phyloP scores from a whole-genome alignment of 2,113 vertebrate species.

The Laticauda colubrina region DNA sequence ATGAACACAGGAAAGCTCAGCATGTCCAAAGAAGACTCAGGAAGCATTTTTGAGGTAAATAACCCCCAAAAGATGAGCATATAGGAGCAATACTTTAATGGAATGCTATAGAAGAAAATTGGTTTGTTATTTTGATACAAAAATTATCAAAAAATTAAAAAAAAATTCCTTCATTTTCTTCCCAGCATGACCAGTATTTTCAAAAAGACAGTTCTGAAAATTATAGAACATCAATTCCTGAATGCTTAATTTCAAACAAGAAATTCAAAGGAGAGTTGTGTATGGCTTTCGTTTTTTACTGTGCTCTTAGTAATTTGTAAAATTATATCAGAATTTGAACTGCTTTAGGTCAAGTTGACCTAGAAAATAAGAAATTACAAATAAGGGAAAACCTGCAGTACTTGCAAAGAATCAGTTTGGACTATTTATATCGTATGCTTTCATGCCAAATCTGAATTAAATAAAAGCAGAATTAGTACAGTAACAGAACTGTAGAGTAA shows the following conservation, averaged over 20 bases:
- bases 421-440: background rate
- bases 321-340: background rate
- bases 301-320: background rate
- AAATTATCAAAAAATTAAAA: background rate
- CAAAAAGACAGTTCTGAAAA: rapidly evolving
- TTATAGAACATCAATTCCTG: background rate
- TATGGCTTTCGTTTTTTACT: background rate
- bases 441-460: rapidly evolving
- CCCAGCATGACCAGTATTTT: rapidly evolving
- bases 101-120: background rate
- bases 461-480: background rate
- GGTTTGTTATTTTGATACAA: background rate
- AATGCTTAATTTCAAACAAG: background rate
- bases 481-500: background rate
- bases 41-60: rapidly evolving
- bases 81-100: background rate
- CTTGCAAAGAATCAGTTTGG: background rate
- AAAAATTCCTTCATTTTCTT: rapidly evolving
- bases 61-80: too few relatives aligned
- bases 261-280: background rate
- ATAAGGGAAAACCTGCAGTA: background rate
- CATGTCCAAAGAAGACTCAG: slow-evolving; percentile 22
- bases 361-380: rapidly evolving
- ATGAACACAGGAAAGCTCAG: slow-evolving; percentile 41
- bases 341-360: rapidly evolving